Base-by-base conservation (phyloP, 2,113 vertebrate genomes). In the Gracilinanus agilis region DNA sequence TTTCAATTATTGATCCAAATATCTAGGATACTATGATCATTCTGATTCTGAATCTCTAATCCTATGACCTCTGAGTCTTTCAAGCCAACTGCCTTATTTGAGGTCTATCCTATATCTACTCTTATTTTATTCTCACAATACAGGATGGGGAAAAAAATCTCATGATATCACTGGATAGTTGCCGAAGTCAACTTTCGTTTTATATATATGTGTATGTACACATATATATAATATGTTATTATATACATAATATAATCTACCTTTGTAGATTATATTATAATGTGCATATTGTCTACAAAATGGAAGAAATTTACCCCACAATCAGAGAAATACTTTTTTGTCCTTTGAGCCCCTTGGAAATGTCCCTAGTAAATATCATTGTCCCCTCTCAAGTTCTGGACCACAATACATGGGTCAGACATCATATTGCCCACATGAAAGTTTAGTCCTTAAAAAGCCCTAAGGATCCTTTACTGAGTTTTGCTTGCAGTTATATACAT, bases 401-500 rank as follows among this genome's bases (percentile, higher is more conserved):
- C 9, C 10, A 25, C 1, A 58, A 27, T 90, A 93, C 25, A 13
- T 91, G 10, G 55, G 93, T 12, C 44, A 92, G 89, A 94, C 90
- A 61, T 54, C 5, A 27, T 91, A 90, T 19, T 95, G 49, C 27
- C 92, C 90, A 94, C 49, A 91, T 93, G 54, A 93, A 9, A 92
- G 6, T 58, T 95, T 44, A 94, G 44, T 53, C 44, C 19, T 9
- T 92, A 56, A 90, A 92, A 95, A 91, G 3, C 7, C 54, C 29
- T 54, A 34, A n/a, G 49, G 83, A 24, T 90, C n/a, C 67, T 83
- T 40, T 6, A 40, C 16, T 40, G n/a, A 92, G 29, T 90, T 90
- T 93, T 91, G 21, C 53, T 92, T 61, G n/a, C 61, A 92, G 24
- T 54, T 92, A 90, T 53, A 89, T 90, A 88, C 67, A 94, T 93